A percentile compares a stretch with the other conserved stretches of the same genome.
These are phyloP conservation scores for Dendrolimus pini DNA, from an alignment of 2,888 invertebrate genomes.

Conservation along the genomic window DNA sequence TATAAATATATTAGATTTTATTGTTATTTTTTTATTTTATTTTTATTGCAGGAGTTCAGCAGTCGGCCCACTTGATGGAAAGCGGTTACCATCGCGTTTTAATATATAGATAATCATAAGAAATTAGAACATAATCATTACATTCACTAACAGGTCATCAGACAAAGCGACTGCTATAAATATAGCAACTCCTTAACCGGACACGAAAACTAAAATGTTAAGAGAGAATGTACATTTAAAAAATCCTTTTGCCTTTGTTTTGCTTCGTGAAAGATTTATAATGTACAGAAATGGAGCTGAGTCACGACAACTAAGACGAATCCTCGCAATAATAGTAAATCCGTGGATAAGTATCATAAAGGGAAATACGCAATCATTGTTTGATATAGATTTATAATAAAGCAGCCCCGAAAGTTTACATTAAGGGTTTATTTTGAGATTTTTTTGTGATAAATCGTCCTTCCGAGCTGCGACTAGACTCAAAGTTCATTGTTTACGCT, in stretches of 20 bases:
- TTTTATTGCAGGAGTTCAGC: conserved; percentile 8
- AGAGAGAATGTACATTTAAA: not conserved
- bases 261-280: conserved; percentile 13
- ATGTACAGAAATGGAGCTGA: conserved; percentile 13
- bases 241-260: conserved; percentile 11
- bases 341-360: conserved; percentile 10
- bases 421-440: too few species aligned
- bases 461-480: too few species aligned
- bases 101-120: not conserved
- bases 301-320: conserved; percentile 13
- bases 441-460: too few species aligned
- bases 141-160: too few species aligned
- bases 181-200: conserved; percentile 3
- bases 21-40: conserved; percentile 1
- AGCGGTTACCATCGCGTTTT: too few species aligned
- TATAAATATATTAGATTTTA: too few species aligned
- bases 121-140: too few species aligned
- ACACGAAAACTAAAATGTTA: not conserved
- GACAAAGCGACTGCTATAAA: too few species aligned
- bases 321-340: conserved; percentile 16
- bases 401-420: too few species aligned
- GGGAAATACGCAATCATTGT: conserved; percentile 5
- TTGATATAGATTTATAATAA: not conserved
- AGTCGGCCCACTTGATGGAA: too few species aligned
- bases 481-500: too few species aligned